Evolutionary conservation across 2,797 vertebrate species (phyloP).

Genomic region (Lepilemur ruficaudatus): DNA sequence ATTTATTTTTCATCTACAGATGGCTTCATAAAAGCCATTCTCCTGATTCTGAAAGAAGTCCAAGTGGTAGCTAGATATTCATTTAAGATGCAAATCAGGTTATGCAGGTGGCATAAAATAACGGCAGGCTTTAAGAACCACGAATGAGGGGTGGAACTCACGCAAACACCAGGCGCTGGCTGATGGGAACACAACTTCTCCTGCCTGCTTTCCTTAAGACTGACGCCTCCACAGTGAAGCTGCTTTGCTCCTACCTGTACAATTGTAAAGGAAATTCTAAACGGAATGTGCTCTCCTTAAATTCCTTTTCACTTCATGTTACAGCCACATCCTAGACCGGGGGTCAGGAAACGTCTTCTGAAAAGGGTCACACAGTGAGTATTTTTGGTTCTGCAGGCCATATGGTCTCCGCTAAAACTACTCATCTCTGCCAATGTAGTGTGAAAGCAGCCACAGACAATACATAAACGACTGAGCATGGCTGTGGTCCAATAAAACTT

Average conservation of each 20-base stretch:
- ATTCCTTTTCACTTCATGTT: neutral
- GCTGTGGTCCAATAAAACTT: conserved; percentile 60
- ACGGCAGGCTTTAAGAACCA: conserved; percentile 58
- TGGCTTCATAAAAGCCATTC: conserved; percentile 77
- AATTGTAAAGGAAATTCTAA: neutral
- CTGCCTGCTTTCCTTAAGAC: neutral
- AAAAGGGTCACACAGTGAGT: conserved; percentile 30
- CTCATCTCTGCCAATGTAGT: neutral
- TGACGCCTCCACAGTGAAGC: neutral
- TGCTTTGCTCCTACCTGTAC: neutral
- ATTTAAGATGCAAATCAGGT: conserved; percentile 82
- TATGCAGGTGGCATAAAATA: conserved; percentile 81
- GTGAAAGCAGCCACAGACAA: conserved; percentile 34
- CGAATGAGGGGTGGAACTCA: conserved; percentile 47
- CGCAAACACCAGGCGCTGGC: neutral
- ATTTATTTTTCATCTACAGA: conserved; percentile 78
- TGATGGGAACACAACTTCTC: conserved; percentile 33
- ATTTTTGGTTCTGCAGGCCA: conserved; percentile 1
- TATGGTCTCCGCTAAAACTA: neutral
- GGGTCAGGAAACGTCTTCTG: neutral
- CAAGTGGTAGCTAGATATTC: conserved; percentile 71
- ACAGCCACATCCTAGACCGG: neutral
- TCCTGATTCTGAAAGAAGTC: conserved; percentile 69
- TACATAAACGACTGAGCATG: neutral
- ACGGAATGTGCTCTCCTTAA: neutral